These are phyloP conservation scores for Castor canadensis DNA, from an alignment of 2,113 vertebrate genomes.

Conservation along the genomic window DNA sequence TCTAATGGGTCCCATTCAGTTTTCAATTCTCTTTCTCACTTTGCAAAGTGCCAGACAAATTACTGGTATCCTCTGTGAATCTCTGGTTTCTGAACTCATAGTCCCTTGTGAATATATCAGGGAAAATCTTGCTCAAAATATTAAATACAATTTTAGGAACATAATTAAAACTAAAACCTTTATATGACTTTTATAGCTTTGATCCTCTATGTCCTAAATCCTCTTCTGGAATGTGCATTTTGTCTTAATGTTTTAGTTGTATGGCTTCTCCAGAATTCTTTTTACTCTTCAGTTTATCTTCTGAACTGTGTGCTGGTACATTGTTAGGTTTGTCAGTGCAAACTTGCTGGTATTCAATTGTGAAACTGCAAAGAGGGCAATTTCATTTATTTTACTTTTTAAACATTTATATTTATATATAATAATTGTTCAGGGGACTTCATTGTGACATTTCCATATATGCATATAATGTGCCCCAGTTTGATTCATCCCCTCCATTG, in stretches of 20 bases:
- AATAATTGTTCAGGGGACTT: too few relatives aligned
- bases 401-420: too few relatives aligned
- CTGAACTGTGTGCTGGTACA: not conserved
- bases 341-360: not conserved
- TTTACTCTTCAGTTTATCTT: not conserved
- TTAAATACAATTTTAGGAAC: not conserved
- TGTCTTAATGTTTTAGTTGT: not conserved
- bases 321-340: not conserved
- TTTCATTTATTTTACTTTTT: too few relatives aligned
- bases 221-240: not conserved
- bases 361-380: not conserved
- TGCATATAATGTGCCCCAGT: too few relatives aligned
- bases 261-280: not conserved
- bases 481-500: too few relatives aligned
- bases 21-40: constrained; percentile 66
- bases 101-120: constrained; percentile 21
- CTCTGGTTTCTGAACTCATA: constrained; percentile 33
- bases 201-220: not conserved
- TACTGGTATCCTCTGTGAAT: constrained; percentile 61
- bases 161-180: not conserved
- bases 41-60: constrained; percentile 76
- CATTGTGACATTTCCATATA: too few relatives aligned
- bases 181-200: not conserved
- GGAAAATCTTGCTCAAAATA: constrained; percentile 19
- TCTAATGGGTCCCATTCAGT: constrained; percentile 73